Base-by-base conservation (phyloP, 1,140 invertebrate species). In the Sitodiplosis mosellana region DNA sequence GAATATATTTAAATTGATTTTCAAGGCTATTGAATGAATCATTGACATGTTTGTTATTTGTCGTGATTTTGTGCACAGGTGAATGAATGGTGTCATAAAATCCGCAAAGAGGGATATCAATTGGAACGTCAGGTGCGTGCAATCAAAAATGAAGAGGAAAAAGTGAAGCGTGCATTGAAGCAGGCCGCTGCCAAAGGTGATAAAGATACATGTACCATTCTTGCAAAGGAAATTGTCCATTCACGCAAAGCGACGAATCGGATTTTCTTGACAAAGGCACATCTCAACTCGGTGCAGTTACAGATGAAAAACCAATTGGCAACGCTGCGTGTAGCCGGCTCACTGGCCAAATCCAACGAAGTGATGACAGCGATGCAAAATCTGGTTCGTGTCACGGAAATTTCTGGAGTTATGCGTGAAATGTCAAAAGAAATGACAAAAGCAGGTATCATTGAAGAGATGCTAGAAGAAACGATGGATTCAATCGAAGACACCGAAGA, bases 381-480 rank as follows among this genome's bases (percentile, higher is more conserved):
- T 33, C 65, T 98, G 8, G 68, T 97, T 0, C 78, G 81, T 55
- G 73, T 98, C 5, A 90, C 91, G 0, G 93, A 99, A 69, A 80
- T 99, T 17, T 86, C 89, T 2, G 78, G 80, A 15, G 94, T 90
- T 0, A 99, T 99, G 95, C 78, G 90, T 59, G 94, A 98, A 55
- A 71, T 99, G 67, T 95, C 92, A 0, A 94, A 90, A 67, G 94
- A 98, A 75, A 97, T 98, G 93, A 97, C 94, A 87, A 91, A 85
- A 66, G 91, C 93, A 6, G 92, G 94, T n/a, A 96, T 98, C 41
- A 91, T 99, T 49, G 94, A 97, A 63, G 93, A 99, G 70, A 98
- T 99, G 94, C 69, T 99, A 37, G 93, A 99, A 54, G 95, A 99
- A 64, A 94, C 93, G 22, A 83, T 99, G 78, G 90, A 94, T 52